phyloP scores from a whole-genome alignment of 2,888 invertebrate species.

The Cheilosia vernalis region DNA sequence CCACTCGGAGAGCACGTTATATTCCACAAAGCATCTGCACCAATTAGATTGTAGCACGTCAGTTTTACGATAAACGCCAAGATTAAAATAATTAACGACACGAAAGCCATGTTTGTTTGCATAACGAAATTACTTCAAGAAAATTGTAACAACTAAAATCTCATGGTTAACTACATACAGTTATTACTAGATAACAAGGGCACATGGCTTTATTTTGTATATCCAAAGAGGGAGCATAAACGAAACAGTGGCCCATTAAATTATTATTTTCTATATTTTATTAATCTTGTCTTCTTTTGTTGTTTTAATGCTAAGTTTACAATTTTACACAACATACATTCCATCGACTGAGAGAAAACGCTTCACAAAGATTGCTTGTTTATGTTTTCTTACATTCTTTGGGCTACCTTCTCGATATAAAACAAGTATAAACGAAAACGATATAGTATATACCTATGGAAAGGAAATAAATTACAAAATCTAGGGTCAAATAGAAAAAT shows the following conservation, averaged over 20 bases:
- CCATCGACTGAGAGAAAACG: constrained; percentile 17
- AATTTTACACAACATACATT: constrained; percentile 50
- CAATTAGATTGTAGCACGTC: constrained; percentile 40
- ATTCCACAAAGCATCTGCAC: background rate
- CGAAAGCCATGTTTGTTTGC: background rate
- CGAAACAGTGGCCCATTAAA: background rate
- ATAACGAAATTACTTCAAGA: background rate
- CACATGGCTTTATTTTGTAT: constrained; percentile 14
- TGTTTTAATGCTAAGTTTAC: constrained; percentile 33
- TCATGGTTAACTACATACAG: background rate
- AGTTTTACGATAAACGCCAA: background rate
- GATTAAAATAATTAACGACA: constrained; percentile 19
- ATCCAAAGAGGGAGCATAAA: constrained; percentile 4
- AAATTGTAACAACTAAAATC: constrained; percentile 5
- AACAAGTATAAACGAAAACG: constrained; percentile 14
- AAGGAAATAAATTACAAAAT: constrained; percentile 69
- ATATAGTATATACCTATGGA: constrained; percentile 7
- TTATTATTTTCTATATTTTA: constrained; percentile 38
- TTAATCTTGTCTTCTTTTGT: constrained; percentile 26
- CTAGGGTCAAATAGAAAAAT: constrained; percentile 46
- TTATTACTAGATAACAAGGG: background rate
- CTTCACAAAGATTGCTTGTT: constrained; percentile 26
- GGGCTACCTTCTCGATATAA: constrained; percentile 10
- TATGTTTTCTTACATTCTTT: background rate
- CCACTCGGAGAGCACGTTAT: background rate